phyloP scores from a whole-genome alignment of 2,113 vertebrate genomes.

The Tupaia chinensis region DNA sequence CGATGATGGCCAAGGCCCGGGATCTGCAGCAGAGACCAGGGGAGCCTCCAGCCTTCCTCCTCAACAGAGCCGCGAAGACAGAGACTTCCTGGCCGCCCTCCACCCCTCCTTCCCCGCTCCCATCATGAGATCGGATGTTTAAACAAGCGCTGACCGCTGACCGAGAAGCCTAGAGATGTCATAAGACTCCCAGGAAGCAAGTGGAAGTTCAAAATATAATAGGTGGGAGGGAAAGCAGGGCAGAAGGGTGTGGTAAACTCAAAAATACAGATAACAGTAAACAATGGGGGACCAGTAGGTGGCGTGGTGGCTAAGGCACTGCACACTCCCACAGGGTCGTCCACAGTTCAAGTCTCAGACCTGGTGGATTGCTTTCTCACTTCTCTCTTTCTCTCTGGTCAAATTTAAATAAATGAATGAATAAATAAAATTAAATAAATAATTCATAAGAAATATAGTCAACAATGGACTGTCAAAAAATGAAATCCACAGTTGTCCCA shows the following conservation, averaged over 20 bases:
- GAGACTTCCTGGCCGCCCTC: neutral
- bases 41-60: neutral
- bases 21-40: neutral
- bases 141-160: neutral
- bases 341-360: too few relatives aligned
- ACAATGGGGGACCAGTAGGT: neutral
- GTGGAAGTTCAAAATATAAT: neutral
- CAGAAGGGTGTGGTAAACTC: neutral
- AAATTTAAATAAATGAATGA: too few relatives aligned
- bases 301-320: too few relatives aligned
- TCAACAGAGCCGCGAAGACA: too few relatives aligned
- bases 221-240: neutral
- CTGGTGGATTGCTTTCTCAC: too few relatives aligned
- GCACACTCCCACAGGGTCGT: too few relatives aligned
- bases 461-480: neutral
- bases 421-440: too few relatives aligned
- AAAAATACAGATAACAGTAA: neutral
- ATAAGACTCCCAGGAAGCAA: conserved; percentile 28
- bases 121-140: neutral
- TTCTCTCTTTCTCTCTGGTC: too few relatives aligned
- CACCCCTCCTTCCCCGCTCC: neutral
- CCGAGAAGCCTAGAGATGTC: neutral
- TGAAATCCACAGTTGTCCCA: neutral
- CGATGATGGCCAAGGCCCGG: neutral
- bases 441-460: too few relatives aligned